Base-by-base conservation (phyloP, 1,140 invertebrate genomes). In the Drosophila takahashii region DNA sequence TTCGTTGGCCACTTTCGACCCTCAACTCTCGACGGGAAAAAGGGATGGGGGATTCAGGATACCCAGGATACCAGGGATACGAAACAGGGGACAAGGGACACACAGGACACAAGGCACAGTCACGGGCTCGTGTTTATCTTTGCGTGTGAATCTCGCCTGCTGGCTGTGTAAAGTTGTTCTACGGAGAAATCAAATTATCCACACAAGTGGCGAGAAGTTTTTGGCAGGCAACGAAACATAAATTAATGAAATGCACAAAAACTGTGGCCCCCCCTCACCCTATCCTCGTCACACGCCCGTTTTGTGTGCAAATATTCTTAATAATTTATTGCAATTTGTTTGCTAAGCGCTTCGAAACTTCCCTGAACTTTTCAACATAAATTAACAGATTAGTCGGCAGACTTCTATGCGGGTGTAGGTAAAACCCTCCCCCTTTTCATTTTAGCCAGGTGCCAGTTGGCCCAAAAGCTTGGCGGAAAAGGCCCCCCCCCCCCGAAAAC, bases 291-390 rank as follows among this genome's bases (percentile, higher is more conserved):
- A 26, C 7, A n/a, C 32, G 22, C 6, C 36, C 42, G 26, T 64
- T 42, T 51, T 56, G 59, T 81, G 62, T 58, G 59, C 67, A 77
- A 89, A 89, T 89, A 80, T 84, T 79, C 73, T 89, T 71, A 80
- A 89, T 89, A 89, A 89, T 84, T 89, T 89, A 89, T 84, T 89
- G 69, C 84, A 79, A 77, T 84, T 87, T 87, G 83, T 87, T 83
- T 84, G 71, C 61, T 87, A 89, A 89, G 83, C 84, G 77, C 73
- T 77, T 77, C 65, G 73, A 74, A 78, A 84, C 70, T 79, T 87
- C 65, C 52, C 59, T 73, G 34, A 89, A 89, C 84, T 89, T 89
- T 89, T 80, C 53, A 79, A 79, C 84, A 89, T 89, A 89, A 89
- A 89, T 89, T 89, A 89, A 89, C 77, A 89, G 84, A 89, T 89